A percentile compares a stretch with the other conserved stretches of the same genome.
Evolutionary conservation across 1,140 invertebrate species (phyloP).

Genomic region (Ephestia elutella): DNA sequence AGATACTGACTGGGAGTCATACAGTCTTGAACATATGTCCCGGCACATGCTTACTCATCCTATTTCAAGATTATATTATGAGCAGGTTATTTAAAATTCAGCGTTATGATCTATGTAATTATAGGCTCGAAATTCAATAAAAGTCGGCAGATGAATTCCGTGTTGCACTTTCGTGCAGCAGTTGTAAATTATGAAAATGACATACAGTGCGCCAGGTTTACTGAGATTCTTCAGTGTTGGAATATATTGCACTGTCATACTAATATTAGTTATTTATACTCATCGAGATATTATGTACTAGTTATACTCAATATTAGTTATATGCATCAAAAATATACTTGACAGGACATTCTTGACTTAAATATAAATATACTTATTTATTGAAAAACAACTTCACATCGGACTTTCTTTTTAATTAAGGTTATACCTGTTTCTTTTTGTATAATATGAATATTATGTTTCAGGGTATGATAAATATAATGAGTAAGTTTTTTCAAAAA

Average conservation of each 20-base stretch:
- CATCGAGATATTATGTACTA: too few species aligned
- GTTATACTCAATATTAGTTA: too few species aligned
- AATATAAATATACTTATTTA: too few species aligned
- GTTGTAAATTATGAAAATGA: slow-evolving; percentile 28
- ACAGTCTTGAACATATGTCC: neutral
- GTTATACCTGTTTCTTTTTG: too few species aligned
- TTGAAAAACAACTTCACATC: too few species aligned
- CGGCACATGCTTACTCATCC: slow-evolving; percentile 13
- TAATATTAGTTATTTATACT: neutral
- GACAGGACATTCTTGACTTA: too few species aligned
- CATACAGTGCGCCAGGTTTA: neutral
- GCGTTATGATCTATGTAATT: neutral
- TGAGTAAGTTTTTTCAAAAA: too few species aligned
- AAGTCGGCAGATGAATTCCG: neutral
- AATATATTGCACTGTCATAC: neutral
- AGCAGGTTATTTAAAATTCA: neutral
- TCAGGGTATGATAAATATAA: too few species aligned
- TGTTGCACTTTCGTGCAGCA: slow-evolving; percentile 17
- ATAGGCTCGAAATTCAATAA: slow-evolving; percentile 1
- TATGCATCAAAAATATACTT: too few species aligned
- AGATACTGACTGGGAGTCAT: neutral
- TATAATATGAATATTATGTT: too few species aligned
- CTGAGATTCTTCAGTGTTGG: neutral
- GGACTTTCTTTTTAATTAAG: too few species aligned
- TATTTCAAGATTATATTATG: slow-evolving; percentile 5